These are phyloP conservation scores for Paralichthys olivaceus DNA, from an alignment of 2,113 vertebrate genomes.

Conservation along the genomic window DNA sequence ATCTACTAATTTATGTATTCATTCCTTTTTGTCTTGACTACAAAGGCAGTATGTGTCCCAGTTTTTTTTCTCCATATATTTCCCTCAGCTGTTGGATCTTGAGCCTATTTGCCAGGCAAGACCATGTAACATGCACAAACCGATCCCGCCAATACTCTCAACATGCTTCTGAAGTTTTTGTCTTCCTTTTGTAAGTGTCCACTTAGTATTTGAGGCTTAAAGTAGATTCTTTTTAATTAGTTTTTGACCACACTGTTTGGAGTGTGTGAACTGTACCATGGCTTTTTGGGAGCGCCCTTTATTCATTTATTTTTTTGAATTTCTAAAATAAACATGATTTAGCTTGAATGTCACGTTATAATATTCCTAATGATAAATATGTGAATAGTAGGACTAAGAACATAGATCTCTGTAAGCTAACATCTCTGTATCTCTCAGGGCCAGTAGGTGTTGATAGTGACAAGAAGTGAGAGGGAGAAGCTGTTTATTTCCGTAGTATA, in stretches of 20 bases:
- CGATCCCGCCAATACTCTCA: slow-evolving; percentile 20
- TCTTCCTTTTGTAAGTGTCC: slow-evolving; percentile 26
- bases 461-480: no score
- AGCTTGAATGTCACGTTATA: not conserved
- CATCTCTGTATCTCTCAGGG: not conserved
- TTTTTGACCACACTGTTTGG: not conserved
- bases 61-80: slow-evolving; percentile 63
- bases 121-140: slow-evolving; percentile 34
- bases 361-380: not conserved
- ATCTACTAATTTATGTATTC: slow-evolving; percentile 80
- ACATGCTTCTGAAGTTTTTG: slow-evolving; percentile 11
- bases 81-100: slow-evolving; percentile 63
- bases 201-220: slow-evolving; percentile 14
- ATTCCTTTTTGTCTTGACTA: slow-evolving; percentile 81
- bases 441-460: not conserved
- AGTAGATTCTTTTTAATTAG: not conserved
- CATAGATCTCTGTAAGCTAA: no score
- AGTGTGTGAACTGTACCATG: not conserved
- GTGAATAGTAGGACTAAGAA: not conserved
- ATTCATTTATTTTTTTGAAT: not conserved
- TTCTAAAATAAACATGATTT: not conserved
- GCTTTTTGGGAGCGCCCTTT: not conserved
- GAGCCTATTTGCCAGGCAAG: slow-evolving; percentile 45
- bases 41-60: slow-evolving; percentile 74
- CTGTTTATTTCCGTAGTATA: not conserved